phyloP scores from a whole-genome alignment of 2,797 vertebrate species.

The Limnodromus scolopaceus region DNA sequence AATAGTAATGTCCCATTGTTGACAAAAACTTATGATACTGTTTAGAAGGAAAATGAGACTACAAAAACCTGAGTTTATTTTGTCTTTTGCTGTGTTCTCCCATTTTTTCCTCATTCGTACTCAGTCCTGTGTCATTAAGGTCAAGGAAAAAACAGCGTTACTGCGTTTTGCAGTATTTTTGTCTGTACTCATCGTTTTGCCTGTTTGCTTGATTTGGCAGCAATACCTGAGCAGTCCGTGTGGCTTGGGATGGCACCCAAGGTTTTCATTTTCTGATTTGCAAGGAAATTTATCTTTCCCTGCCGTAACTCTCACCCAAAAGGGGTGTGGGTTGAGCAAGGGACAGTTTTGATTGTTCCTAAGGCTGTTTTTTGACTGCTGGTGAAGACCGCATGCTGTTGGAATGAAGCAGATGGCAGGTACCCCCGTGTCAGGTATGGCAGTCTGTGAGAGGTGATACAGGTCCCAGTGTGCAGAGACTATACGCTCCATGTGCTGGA shows the following conservation, averaged over 20 bases:
- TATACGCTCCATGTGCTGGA: neutral
- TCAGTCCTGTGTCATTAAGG: neutral
- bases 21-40: neutral
- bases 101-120: neutral
- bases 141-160: neutral
- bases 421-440: accelerated
- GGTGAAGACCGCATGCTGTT: neutral
- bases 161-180: neutral
- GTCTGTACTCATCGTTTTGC: neutral
- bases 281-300: neutral
- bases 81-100: neutral
- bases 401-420: neutral
- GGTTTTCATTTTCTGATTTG: neutral
- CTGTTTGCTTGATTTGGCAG: neutral
- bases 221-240: neutral
- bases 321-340: neutral
- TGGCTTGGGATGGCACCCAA: neutral
- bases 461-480: neutral
- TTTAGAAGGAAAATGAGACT: neutral
- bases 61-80: neutral
- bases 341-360: neutral
- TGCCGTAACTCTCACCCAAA: neutral
- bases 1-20: neutral
- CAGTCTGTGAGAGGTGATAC: neutral
- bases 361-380: neutral